Evolutionary conservation across 1,140 invertebrate species (phyloP).

Genomic region (Saccostrea glomerata): DNA sequence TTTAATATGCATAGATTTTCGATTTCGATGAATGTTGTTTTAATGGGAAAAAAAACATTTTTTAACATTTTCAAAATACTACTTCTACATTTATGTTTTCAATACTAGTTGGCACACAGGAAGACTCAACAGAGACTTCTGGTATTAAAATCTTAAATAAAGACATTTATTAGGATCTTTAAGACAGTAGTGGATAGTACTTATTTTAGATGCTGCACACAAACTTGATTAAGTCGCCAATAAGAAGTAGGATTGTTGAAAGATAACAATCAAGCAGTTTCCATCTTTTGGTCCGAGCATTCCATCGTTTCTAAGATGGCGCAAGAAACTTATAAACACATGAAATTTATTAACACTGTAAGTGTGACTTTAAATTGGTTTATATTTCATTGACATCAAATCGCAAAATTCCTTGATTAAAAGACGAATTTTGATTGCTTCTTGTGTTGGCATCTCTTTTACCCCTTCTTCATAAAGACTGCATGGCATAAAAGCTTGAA

Average conservation of each 20-base stretch:
- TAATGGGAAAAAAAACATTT: too few species aligned
- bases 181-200: not conserved
- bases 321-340: not conserved
- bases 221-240: conserved; percentile 50
- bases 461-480: too few species aligned
- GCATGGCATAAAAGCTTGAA: too few species aligned
- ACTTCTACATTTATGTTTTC: too few species aligned
- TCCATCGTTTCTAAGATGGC: conserved; percentile 54
- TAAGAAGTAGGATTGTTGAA: conserved; percentile 52
- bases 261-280: conserved; percentile 50
- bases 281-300: conserved; percentile 54
- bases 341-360: not conserved
- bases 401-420: not conserved
- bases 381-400: not conserved
- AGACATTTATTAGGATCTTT: not conserved
- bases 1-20: too few species aligned
- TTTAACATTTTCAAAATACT: too few species aligned
- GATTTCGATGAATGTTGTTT: too few species aligned
- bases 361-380: not conserved
- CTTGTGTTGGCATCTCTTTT: too few species aligned
- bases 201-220: conserved; percentile 50
- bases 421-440: too few species aligned
- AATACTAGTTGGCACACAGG: too few species aligned
- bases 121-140: too few species aligned
- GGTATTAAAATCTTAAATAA: not conserved